These are phyloP conservation scores for Ptychochromis oligacanthus DNA, from an alignment of 2,113 vertebrate genomes.

Conservation along the genomic window DNA sequence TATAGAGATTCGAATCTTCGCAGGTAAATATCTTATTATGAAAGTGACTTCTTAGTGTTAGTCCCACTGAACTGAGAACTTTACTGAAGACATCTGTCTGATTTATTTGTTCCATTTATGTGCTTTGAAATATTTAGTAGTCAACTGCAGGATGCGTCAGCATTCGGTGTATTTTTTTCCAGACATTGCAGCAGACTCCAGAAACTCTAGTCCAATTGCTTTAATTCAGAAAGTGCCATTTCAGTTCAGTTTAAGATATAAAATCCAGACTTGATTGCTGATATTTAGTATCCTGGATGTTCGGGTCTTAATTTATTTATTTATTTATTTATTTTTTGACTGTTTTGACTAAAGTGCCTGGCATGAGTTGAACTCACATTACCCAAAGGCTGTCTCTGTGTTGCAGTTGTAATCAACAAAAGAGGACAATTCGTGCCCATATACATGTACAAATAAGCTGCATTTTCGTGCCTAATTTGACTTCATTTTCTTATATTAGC, in stretches of 20 bases:
- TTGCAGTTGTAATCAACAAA: background rate
- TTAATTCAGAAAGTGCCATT: background rate
- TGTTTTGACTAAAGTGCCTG: background rate
- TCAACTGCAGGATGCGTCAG: background rate
- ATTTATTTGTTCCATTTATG: slow-evolving; percentile 9
- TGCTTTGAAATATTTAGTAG: background rate
- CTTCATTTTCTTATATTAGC: background rate
- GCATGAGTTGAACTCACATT: background rate
- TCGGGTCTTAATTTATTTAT: background rate
- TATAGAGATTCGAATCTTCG: background rate
- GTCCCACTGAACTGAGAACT: too few species aligned
- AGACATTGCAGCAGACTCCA: background rate
- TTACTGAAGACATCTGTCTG: too few species aligned
- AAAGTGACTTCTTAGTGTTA: background rate
- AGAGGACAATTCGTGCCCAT: background rate
- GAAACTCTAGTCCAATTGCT: background rate
- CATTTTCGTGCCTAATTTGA: background rate
- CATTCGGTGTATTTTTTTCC: background rate
- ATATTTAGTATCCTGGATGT: background rate
- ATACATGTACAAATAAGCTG: background rate
- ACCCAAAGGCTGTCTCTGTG: background rate
- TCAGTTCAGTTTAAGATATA: background rate
- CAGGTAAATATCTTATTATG: background rate
- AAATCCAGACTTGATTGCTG: background rate
- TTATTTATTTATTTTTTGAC: too few species aligned